phyloP scores from a whole-genome alignment of 2,888 invertebrate species.

The Agrotis puta region DNA sequence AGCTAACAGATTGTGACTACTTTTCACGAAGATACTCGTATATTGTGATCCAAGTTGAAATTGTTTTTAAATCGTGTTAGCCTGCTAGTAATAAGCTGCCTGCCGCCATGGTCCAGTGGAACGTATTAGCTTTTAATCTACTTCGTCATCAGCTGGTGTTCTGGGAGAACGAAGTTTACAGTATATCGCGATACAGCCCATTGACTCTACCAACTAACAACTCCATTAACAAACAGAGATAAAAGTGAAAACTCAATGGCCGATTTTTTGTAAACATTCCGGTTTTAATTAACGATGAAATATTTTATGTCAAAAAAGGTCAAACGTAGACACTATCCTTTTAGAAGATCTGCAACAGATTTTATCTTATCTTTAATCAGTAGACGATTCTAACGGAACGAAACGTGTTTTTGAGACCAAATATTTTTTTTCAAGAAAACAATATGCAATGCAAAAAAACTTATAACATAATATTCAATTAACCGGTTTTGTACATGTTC shows the following conservation, averaged over 20 bases:
- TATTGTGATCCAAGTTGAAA: conserved; percentile 2
- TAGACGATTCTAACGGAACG: background rate
- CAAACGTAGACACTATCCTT: background rate
- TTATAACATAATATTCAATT: no score
- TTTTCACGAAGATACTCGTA: background rate
- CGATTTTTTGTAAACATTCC: background rate
- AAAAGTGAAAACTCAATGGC: background rate
- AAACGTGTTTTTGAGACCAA: background rate
- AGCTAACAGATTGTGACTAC: background rate
- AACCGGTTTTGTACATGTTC: background rate
- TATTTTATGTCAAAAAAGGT: conserved; percentile 4
- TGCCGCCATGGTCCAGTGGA: conserved; percentile 1
- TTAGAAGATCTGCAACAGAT: background rate
- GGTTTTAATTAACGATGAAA: background rate
- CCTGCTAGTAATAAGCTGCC: conserved; percentile 19
- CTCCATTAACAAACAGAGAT: background rate
- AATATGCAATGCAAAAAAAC: background rate
- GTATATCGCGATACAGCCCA: background rate
- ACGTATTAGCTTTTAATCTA: conserved; percentile 27
- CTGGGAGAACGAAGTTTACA: background rate
- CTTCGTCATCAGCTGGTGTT: conserved; percentile 3
- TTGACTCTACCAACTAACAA: background rate
- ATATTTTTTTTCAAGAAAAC: background rate
- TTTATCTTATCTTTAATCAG: background rate
- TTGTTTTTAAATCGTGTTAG: conserved; percentile 39